Evolutionary conservation across 1,140 invertebrate species (phyloP).

Genomic region (Sycophaga agraensis): DNA sequence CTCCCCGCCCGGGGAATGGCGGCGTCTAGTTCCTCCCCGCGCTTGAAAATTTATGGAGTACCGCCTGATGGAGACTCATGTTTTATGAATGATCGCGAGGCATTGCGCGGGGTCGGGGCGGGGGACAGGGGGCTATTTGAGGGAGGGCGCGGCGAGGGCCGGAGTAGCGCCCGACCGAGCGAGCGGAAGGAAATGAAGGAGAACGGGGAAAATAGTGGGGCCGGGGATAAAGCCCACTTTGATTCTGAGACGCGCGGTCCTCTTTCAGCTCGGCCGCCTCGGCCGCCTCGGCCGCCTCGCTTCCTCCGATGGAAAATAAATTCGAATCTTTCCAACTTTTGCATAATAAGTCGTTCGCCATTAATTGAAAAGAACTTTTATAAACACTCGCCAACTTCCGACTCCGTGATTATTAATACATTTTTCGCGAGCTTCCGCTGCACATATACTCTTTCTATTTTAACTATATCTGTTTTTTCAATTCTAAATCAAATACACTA

Average conservation of each 20-base stretch:
- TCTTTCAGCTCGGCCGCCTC: background rate
- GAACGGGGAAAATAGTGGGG: conserved; percentile 22
- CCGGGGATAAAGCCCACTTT: conserved; percentile 27
- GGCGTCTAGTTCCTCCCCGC: conserved; percentile 29
- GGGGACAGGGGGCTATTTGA: background rate
- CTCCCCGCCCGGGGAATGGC: conserved; percentile 34
- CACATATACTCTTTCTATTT: too few relatives aligned
- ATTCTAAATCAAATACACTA: too few relatives aligned
- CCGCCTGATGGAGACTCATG: conserved; percentile 48
- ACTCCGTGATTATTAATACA: too few relatives aligned
- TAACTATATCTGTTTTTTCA: too few relatives aligned
- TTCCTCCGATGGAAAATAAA: conserved; percentile 20
- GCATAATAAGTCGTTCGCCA: background rate
- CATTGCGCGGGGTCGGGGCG: conserved; percentile 9
- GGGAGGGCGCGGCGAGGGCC: background rate
- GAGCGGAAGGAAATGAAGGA: conserved; percentile 25
- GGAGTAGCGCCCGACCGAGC: background rate
- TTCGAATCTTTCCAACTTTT: conserved; percentile 21
- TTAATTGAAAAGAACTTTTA: conserved; percentile 8
- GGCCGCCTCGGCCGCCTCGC: background rate
- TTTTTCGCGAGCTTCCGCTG: too few relatives aligned
- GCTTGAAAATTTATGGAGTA: conserved; percentile 49
- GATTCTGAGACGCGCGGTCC: conserved; percentile 11
- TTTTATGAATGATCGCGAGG: conserved; percentile 49
- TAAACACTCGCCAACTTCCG: too few relatives aligned